Conservation (phyloP, 2,113 vertebrate genomes). For the Pseudorhombus dupliciocellatus region DNA sequence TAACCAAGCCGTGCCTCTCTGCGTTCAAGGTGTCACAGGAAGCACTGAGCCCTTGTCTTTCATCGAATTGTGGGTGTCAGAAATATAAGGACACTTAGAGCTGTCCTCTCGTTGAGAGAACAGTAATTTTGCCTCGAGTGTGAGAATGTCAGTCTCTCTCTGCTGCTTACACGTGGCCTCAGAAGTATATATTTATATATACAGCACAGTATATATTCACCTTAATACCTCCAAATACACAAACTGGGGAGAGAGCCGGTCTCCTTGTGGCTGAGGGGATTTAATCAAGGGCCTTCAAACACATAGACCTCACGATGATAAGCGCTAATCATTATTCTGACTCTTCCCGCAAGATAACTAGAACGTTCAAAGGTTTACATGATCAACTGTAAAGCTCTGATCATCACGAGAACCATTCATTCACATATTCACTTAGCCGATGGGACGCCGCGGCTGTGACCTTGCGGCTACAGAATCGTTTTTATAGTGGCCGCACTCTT, state of each 20-base stretch:
- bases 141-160: neutral
- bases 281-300: no score
- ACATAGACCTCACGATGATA: no score
- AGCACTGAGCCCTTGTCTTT: conserved; percentile 5
- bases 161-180: neutral
- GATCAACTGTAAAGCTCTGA: neutral
- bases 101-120: conserved; percentile 13
- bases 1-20: neutral
- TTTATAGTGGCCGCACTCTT: neutral
- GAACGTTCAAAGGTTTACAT: neutral
- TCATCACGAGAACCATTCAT: conserved; percentile 2
- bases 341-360: no score
- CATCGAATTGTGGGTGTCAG: conserved; percentile 34
- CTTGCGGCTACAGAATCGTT: neutral
- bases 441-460: neutral
- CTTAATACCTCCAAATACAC: neutral
- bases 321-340: no score
- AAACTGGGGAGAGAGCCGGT: neutral
- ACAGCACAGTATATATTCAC: neutral
- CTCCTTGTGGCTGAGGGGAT: no score
- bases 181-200: no score
- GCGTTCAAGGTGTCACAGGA: neutral
- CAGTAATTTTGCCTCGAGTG: conserved; percentile 22
- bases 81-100: conserved; percentile 13
- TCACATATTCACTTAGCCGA: conserved; percentile 6